phyloP scores from a whole-genome alignment of 2,797 vertebrate species.

The Decapterus maruadsi region DNA sequence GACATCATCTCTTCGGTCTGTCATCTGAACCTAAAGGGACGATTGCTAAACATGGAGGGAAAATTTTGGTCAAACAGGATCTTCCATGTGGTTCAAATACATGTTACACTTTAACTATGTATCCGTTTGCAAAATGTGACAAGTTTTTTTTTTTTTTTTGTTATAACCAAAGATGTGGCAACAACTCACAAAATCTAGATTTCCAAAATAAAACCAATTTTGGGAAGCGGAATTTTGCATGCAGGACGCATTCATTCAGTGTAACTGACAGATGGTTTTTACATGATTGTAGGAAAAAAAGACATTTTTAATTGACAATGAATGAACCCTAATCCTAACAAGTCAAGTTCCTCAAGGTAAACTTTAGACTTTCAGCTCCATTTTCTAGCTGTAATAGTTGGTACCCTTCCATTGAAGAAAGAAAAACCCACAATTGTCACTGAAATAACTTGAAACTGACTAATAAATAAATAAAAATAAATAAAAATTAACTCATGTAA shows the following conservation, averaged over 20 bases:
- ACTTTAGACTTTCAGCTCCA: no score
- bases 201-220: constrained; percentile 85
- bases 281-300: no score
- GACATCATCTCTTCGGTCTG: constrained; percentile 33
- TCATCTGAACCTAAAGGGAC: constrained; percentile 35
- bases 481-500: no score
- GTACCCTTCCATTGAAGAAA: no score
- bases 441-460: no score
- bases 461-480: no score
- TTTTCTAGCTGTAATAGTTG: no score
- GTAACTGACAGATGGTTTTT: no score
- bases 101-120: constrained; percentile 66
- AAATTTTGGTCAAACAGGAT: constrained; percentile 49
- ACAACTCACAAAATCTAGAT: constrained; percentile 76
- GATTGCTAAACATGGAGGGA: constrained; percentile 53
- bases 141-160: constrained; percentile 67
- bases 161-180: constrained; percentile 80
- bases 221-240: constrained; percentile 72
- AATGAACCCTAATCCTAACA: no score
- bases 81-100: constrained; percentile 71
- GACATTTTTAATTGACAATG: no score
- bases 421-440: no score
- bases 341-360: no score
- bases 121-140: constrained; percentile 76
- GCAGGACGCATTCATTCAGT: constrained; percentile 58